Conservation (phyloP, 2,888 invertebrate genomes). For the Agriopis aurantiaria region DNA sequence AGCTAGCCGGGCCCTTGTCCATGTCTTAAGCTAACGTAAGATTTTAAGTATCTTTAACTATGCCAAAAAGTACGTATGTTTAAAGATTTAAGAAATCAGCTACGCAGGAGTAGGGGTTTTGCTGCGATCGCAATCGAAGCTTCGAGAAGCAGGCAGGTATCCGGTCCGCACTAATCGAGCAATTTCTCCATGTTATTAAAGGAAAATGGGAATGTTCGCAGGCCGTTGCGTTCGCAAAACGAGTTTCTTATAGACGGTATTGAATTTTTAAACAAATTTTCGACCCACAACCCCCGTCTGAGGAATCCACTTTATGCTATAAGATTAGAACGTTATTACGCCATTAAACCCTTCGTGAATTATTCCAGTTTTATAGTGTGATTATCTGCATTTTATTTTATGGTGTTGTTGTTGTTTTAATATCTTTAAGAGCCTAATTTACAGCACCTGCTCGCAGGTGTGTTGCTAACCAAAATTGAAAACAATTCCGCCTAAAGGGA, state of each 20-base stretch:
- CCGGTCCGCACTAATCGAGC: conserved; percentile 80
- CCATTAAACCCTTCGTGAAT: conserved; percentile 72
- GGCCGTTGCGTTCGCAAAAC: conserved; percentile 80
- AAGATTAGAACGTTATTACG: conserved; percentile 76
- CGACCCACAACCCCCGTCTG: conserved; percentile 66
- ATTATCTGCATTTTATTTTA: conserved; percentile 41
- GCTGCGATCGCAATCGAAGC: conserved; percentile 66
- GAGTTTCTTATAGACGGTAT: conserved; percentile 82
- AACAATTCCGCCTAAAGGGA: not conserved
- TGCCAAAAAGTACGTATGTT: too few relatives aligned
- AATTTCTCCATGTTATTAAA: conserved; percentile 84
- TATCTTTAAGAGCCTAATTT: conserved; percentile 36
- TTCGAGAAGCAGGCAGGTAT: conserved; percentile 61
- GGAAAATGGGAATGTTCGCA: conserved; percentile 82
- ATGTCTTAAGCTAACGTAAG: too few relatives aligned
- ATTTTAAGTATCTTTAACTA: too few relatives aligned
- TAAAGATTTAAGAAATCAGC: too few relatives aligned
- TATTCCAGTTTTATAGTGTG: conserved; percentile 54
- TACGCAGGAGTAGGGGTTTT: conserved; percentile 32
- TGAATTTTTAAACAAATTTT: conserved; percentile 85
- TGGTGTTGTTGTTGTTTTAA: conserved; percentile 31
- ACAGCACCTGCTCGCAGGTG: conserved; percentile 23
- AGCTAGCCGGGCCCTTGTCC: too few relatives aligned
- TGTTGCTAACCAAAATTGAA: not conserved
- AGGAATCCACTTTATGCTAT: conserved; percentile 74